These are phyloP conservation scores for Enteromius argenteus DNA, from an alignment of 2,797 vertebrate genomes.

Conservation along the genomic window DNA sequence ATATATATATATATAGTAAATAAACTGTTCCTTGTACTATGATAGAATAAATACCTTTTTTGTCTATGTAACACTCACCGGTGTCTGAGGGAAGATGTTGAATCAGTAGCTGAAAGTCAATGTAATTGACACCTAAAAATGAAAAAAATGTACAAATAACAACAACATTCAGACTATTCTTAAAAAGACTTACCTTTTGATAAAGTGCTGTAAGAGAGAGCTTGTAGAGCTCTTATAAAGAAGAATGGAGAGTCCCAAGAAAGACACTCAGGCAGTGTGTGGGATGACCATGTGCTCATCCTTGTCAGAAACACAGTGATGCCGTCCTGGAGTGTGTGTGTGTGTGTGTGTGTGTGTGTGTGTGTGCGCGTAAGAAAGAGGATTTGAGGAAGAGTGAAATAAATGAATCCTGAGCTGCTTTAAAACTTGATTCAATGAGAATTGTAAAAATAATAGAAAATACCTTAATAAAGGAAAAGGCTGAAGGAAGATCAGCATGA, in stretches of 20 bases:
- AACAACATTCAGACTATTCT: neutral
- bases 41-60: neutral
- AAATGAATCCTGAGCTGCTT: neutral
- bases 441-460: neutral
- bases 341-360: slow-evolving; percentile 20
- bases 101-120: neutral
- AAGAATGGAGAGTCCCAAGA: neutral
- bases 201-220: neutral
- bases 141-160: neutral
- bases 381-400: slow-evolving; percentile 12
- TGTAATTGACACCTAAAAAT: neutral
- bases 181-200: slow-evolving; percentile 49
- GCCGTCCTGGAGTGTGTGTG: slow-evolving; percentile 15
- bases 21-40: neutral
- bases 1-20: neutral
- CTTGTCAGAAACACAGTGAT: slow-evolving; percentile 38
- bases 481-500: slow-evolving; percentile 21
- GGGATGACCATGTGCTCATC: slow-evolving; percentile 54
- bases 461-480: slow-evolving; percentile 22
- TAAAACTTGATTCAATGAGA: neutral
- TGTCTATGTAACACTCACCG: neutral
- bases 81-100: neutral
- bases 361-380: neutral
- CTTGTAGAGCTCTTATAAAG: neutral
- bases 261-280: slow-evolving; percentile 31